Base-by-base conservation (phyloP, 2,113 vertebrate species). In the Petromus typicus region DNA sequence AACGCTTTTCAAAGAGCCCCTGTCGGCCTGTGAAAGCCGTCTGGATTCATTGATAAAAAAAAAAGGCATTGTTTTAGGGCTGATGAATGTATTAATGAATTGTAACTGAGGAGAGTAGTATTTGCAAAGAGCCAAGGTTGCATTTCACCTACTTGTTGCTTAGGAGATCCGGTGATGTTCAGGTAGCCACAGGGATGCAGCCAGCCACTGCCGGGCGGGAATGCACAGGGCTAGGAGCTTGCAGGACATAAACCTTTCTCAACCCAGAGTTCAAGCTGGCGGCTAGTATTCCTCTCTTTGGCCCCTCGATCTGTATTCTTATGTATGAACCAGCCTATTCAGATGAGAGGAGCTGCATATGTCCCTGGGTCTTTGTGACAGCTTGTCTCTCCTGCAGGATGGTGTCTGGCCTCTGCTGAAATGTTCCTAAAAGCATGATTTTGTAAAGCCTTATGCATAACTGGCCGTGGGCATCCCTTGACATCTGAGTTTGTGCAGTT, bases 1-100 rank as follows among this genome's bases (percentile, higher is more conserved):
- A 97, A 98, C 97, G 96, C 98, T 97, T n/a, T 98, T 98, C 96
- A 97, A 96, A 98, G 97, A 76, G 95, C 57, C 34, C 95, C 95
- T 95, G 98, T 96, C 45, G 95, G 97, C 27, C 2, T 95, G 93
- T 90, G 97, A 97, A 97, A 97, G 95, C 97, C 0, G 92, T 89
- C 97, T 98, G 97, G 95, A 93, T 90, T 96, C 97, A 96, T 85
- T 97, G 98, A 97, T 98, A 9, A 48, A 45, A 59, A 95, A 94
- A 56, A 94, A 96, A 96, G 89, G 85, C 91, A 96, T 96, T 98
- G 97, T 97, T 98, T 98, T 94, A 91, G 96, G 56, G 78, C 93
- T 43, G 91, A 75, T 93, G 96, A 96, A 86, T 94, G 82, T 95
- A 96, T 98, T 93, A 97, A 95, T 95, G 97, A 95, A 89, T 64